Percentiles rank a stretch among this genome's conserved stretches.
Conservation (phyloP, 2,113 vertebrate species). For the Aviceda subcristata region DNA sequence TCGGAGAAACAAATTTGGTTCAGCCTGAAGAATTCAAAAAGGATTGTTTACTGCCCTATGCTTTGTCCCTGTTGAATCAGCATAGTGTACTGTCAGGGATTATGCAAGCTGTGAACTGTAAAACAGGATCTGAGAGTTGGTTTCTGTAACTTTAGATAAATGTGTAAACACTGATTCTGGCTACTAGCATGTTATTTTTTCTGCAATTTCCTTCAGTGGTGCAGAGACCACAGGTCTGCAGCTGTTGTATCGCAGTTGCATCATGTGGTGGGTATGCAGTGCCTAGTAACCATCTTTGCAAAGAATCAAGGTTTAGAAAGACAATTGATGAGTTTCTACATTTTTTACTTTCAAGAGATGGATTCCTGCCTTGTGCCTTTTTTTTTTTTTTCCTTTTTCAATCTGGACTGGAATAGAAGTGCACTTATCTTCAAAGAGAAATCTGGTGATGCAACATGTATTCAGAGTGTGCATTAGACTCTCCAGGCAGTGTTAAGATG, state of each 20-base stretch:
- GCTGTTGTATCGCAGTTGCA: rapidly evolving
- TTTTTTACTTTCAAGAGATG: not conserved
- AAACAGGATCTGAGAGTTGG: not conserved
- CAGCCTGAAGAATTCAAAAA: not conserved
- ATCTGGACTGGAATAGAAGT: not conserved
- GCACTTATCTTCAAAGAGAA: not conserved
- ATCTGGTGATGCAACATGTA: not conserved
- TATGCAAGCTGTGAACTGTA: not conserved
- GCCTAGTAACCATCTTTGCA: not conserved
- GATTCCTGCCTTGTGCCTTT: not conserved
- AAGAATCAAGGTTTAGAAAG: not conserved
- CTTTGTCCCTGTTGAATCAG: not conserved
- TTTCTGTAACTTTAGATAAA: not conserved
- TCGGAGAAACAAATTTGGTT: not conserved
- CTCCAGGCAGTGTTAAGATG: not conserved
- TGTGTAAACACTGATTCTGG: not conserved
- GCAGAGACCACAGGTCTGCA: not conserved
- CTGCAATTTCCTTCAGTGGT: not conserved
- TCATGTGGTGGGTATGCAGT: not conserved
- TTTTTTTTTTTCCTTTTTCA: not conserved
- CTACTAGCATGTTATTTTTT: not conserved
- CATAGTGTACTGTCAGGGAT: not conserved
- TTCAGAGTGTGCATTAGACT: not conserved
- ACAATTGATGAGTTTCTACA: not conserved
- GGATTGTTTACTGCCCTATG: not conserved